Evolutionary conservation across 2,113 vertebrate species (phyloP), one percentile per base, ranked within the genome.

Genomic region (Hyla sarda): DNA sequence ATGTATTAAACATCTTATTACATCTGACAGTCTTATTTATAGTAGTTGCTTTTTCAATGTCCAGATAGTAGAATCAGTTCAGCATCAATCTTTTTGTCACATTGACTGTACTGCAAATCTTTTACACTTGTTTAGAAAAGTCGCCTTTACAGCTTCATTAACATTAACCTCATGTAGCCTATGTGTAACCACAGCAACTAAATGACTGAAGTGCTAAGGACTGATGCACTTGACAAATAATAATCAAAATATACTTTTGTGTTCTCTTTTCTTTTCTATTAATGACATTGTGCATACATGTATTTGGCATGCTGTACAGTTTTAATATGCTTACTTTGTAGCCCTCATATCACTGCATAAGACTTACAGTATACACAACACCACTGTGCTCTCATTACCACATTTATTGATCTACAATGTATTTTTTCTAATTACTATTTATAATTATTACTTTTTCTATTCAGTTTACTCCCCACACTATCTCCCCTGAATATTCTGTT

Each of bases 1-100:
- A 65, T 81, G 54, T 65, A 47, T 65, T 47, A 65, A 65, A 81
- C 19, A 58, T 81, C 45, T 81, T 81, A 81, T 81, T 47, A 81
- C n/a, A 28, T 47, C 58, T 81, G 78, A 81, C 78, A 81, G 34
- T 47, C 37, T 17, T 79, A 78, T 78, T 78, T 80, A 62, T 62
- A 80, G 56, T 25, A n/a, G 10, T 16, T 41, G 37, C 41, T 47
- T 47, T 65, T 47, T 65, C n/a, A 62, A 81, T 81, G 37, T 47
- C 58, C 58, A 81, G 58, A 60, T 47, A 65, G n/a, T 60, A 47
- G 56, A 11, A 28, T 62, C 1, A 25, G 34, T 48, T 65, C 25
- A 65, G 78, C 65, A 65, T 47, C 37, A 81, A 48, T 81, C 58
- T 65, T 28, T 17, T 81, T 81, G 37, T 62, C 23, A 81, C 37